Base-by-base conservation (phyloP, 2,113 vertebrate genomes). In the Phalacrocorax pelagicus region DNA sequence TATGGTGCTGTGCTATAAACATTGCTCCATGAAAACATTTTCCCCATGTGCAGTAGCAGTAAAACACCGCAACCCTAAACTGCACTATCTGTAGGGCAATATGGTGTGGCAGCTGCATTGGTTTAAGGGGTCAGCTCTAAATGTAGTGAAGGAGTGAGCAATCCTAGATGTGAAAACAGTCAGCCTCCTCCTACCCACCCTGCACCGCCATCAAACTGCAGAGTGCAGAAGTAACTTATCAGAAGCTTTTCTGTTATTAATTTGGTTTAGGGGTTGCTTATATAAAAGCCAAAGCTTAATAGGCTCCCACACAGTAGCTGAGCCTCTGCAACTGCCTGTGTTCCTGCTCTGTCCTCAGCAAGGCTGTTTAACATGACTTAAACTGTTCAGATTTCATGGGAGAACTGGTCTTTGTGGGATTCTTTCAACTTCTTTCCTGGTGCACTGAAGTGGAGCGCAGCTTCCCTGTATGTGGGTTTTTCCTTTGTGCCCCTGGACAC, bases 151-250 rank as follows among this genome's bases (percentile, higher is more conserved):
- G 49, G 74, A 36, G 23, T 6, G 32, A 88, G 17, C 2, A 1
- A 34, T 58, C 29, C 21, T 23, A 29, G 18, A 20, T 36, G 51
- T 71, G 77, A 65, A 32, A 70, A 32, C 30, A 52, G 27, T 12
- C 52, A 67, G 9, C 24, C 12, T n/a, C 15, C 9, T 79, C 29
- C 44, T 57, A 38, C 49, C 11, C 24, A 20, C 38, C 7, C 29
- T 4, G 2, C 0, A 0, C 61, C 0, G 1, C 34, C 34, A 15
- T 62, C 73, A 16, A 32, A 21, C 67, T 69, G 66, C 36, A 5
- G 59, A 38, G 14, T 16, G 24, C 30, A 11, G 27, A 32, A 63
- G 24, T 57, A 79, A 62, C 42, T 69, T 49, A 30, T 0, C 42
- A 27, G 54, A 66, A 75, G 19, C 26, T 32, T 46, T 86, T 65